Percentiles rank a stretch among this genome's conserved stretches.
Evolutionary conservation across 2,888 invertebrate genomes (phyloP).

Genomic region (Pristionchus entomophagus): DNA sequence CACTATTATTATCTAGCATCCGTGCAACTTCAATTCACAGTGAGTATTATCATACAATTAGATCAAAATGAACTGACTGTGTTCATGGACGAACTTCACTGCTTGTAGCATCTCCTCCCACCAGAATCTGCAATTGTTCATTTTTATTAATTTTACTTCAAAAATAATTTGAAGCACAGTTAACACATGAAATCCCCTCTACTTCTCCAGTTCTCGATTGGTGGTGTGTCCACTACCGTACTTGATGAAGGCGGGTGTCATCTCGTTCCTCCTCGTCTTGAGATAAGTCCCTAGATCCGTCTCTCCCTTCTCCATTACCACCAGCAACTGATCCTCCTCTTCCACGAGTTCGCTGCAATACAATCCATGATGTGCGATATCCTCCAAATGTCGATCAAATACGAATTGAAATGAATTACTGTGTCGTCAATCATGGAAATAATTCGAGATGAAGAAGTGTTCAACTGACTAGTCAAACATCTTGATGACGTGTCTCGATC

Average conservation of each 20-base stretch:
- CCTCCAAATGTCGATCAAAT: background rate
- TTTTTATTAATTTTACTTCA: background rate
- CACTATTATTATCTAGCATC: background rate
- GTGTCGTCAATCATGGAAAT: too few relatives aligned
- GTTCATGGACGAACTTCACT: conserved; percentile 90
- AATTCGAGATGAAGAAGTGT: background rate
- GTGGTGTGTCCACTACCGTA: background rate
- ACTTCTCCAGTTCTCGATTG: background rate
- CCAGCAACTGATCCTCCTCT: conserved; percentile 83
- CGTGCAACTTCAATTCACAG: background rate
- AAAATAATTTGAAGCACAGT: too few relatives aligned
- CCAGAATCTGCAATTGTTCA: conserved; percentile 82
- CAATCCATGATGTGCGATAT: background rate
- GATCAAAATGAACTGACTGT: conserved; percentile 80
- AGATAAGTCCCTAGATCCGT: conserved; percentile 85
- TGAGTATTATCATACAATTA: too few relatives aligned
- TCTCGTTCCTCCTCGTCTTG: conserved; percentile 64
- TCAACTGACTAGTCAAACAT: conserved; percentile 89
- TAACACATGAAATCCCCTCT: too few relatives aligned
- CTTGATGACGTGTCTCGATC: conserved; percentile 86
- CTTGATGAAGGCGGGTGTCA: conserved; percentile 26
- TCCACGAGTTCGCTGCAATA: conserved; percentile 82
- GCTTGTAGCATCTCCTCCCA: conserved; percentile 95
- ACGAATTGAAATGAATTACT: too few relatives aligned
- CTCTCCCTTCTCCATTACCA: conserved; percentile 94